Percentiles rank a stretch among this genome's conserved stretches.
Conservation (phyloP, 2,797 vertebrate species). For the Poeciliopsis gracilis region DNA sequence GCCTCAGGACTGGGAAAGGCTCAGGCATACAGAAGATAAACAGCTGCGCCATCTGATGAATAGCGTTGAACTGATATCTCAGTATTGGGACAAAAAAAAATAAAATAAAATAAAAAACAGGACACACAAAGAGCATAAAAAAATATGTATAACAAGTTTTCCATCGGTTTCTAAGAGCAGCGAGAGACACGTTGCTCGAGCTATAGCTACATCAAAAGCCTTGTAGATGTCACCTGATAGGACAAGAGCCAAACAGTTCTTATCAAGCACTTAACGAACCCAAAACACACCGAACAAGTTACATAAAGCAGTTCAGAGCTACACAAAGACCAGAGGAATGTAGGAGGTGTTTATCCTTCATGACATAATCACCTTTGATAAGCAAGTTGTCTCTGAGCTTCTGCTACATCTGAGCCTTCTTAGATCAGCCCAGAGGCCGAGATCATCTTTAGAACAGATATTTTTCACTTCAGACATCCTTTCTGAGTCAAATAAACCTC, state of each 20-base stretch:
- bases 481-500: slow-evolving; percentile 31
- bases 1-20: slow-evolving; percentile 24
- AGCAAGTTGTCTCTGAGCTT: slow-evolving; percentile 31
- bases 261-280: slow-evolving; percentile 50
- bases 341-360: slow-evolving; percentile 46
- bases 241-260: slow-evolving; percentile 46
- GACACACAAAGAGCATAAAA: not conserved
- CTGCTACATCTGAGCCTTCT: slow-evolving; percentile 30
- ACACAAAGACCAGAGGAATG: slow-evolving; percentile 34
- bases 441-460: slow-evolving; percentile 38
- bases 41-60: slow-evolving; percentile 18
- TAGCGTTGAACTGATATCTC: slow-evolving; percentile 14
- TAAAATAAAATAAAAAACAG: no score
- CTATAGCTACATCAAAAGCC: slow-evolving; percentile 37
- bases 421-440: slow-evolving; percentile 12
- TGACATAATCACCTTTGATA: slow-evolving; percentile 42
- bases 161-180: slow-evolving; percentile 4
- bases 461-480: slow-evolving; percentile 29
- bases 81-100: not conserved
- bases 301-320: slow-evolving; percentile 23
- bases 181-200: not conserved
- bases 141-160: not conserved
- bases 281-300: slow-evolving; percentile 20
- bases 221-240: slow-evolving; percentile 33
- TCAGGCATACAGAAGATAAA: slow-evolving; percentile 18